Evolutionary conservation across 2,113 vertebrate species (phyloP).

Genomic region (Pipra filicauda): DNA sequence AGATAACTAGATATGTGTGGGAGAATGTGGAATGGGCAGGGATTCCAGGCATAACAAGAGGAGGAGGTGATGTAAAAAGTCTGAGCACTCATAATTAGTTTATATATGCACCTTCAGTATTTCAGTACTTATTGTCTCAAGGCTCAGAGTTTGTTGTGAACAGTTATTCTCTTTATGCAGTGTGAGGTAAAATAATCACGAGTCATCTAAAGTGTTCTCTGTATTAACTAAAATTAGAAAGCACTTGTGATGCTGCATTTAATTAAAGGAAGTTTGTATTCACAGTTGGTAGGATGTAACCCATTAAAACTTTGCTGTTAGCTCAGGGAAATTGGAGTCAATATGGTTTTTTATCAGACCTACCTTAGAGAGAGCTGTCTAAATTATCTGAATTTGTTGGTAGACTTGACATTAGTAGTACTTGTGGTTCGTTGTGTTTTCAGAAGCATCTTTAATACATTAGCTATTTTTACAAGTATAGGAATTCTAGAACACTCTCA

Average conservation of each 20-base stretch:
- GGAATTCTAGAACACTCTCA: background rate
- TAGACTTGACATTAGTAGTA: background rate
- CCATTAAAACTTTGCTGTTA: background rate
- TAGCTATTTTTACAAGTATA: background rate
- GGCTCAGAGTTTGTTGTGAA: background rate
- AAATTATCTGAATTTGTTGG: background rate
- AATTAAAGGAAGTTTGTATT: background rate
- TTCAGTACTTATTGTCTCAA: background rate
- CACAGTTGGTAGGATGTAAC: background rate
- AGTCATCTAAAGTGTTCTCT: background rate
- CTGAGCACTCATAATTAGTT: background rate
- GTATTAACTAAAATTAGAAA: constrained; percentile 9
- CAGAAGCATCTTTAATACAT: background rate
- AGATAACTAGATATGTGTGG: background rate
- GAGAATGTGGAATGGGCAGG: background rate
- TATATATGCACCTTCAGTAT: background rate
- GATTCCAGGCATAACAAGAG: background rate
- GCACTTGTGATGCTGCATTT: background rate
- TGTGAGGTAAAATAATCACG: background rate
- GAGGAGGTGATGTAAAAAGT: background rate
- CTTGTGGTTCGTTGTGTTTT: background rate
- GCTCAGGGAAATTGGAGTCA: background rate
- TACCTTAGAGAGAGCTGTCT: background rate
- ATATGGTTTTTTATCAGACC: background rate
- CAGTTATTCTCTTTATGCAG: background rate